phyloP scores from a whole-genome alignment of 1,140 invertebrate genomes.

The Cyclargus thomasi region DNA sequence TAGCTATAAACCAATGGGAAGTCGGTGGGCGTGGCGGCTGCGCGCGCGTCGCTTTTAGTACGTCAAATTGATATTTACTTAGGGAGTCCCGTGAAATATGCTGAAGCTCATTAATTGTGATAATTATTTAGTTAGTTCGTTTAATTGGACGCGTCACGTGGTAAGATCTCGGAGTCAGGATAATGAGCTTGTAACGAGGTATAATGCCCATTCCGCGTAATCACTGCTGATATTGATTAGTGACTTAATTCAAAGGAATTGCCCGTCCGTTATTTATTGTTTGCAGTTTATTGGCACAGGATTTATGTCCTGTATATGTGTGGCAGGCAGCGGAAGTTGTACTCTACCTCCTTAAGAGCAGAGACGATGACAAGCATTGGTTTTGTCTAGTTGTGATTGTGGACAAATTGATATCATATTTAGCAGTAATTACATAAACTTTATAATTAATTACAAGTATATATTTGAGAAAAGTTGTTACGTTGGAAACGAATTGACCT shows the following conservation, averaged over 20 bases:
- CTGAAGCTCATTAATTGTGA: slow-evolving; percentile 64
- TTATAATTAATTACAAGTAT: too few species aligned
- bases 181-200: slow-evolving; percentile 14
- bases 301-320: background rate
- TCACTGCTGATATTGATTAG: slow-evolving; percentile 32
- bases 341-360: background rate
- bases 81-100: slow-evolving; percentile 57
- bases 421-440: too few species aligned
- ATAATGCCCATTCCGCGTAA: slow-evolving; percentile 25
- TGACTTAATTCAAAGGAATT: slow-evolving; percentile 22
- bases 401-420: too few species aligned
- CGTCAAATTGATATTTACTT: slow-evolving; percentile 61
- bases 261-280: slow-evolving; percentile 17
- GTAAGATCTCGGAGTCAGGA: slow-evolving; percentile 28
- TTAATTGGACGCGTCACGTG: slow-evolving; percentile 66
- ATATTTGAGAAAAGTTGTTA: too few species aligned
- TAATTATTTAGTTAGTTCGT: slow-evolving; percentile 70
- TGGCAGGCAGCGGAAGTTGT: too few species aligned
- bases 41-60: slow-evolving; percentile 42
- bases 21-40: slow-evolving; percentile 53
- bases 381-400: too few species aligned
- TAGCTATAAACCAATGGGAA: slow-evolving; percentile 61
- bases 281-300: slow-evolving; percentile 9
- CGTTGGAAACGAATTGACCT: too few species aligned
- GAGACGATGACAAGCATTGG: too few species aligned